Evolutionary conservation across 1,140 invertebrate genomes (phyloP), one percentile per base, ranked within the genome.

Genomic region (Amyelois transitella): DNA sequence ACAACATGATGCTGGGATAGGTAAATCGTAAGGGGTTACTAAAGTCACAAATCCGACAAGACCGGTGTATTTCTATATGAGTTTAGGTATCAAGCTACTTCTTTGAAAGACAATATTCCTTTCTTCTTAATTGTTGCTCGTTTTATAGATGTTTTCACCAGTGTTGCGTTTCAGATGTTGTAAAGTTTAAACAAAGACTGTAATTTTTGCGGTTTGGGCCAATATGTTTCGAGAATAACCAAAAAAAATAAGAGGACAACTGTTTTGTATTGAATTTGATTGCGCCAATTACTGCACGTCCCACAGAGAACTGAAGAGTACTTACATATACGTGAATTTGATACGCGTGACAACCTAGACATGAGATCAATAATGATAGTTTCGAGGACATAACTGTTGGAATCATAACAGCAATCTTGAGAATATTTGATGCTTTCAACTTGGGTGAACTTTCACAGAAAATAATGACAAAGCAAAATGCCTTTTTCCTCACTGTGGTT

Each of bases 331-430:
- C 32, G 8, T 19, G 45, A 48, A 48, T 48, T 48, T 48, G 19
- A 48, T 48, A 48, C 10, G 45, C 18, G 18, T 48, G 10, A 48
- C 6, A 48, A 22, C 18, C 45, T 21, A 21, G 20, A 48, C 45
- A 48, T n/a, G 19, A 20, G 18, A 48, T 48, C 19, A 48, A 20
- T 21, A n/a, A 19, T 48, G 45, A 48, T 48, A 21, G 45, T 48
- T 21, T 48, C n/a, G 45, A 48, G 18, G 45, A 48, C 45, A 48
- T 48, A 48, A 48, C 45, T 18, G 45, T 38, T 12, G 32, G 32
- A 24, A 38, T 38, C 32, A 38, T 38, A 14, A 14, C 12, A 38
- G 32, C 32, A 38, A 38, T 38, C 32, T 38, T 38, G 32, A 38
- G 12, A 38, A 38, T 38, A 14, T 38, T 38, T 38, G 32, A 14